Percentiles rank a stretch among this genome's conserved stretches.
Evolutionary conservation across 2,113 vertebrate species (phyloP).

Genomic region (Hippocampus barbouri): DNA sequence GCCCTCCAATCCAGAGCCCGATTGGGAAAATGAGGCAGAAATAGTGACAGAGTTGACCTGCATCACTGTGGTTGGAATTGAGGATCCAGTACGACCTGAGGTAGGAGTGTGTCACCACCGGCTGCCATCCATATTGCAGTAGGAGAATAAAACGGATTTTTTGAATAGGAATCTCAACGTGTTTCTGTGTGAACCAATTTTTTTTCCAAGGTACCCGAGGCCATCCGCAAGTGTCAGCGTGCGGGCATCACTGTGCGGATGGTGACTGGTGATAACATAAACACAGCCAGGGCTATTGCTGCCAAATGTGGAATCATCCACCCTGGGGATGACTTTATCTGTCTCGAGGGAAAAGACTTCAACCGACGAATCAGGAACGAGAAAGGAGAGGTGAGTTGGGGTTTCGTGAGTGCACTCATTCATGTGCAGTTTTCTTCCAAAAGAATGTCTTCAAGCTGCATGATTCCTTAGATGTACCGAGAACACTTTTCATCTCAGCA

Average conservation of each 20-base stretch:
- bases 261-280: constrained; percentile 91
- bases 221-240: constrained; percentile 86
- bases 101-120: constrained; percentile 45
- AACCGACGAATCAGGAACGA: constrained; percentile 88
- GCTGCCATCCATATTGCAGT: background rate
- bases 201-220: constrained; percentile 79
- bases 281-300: constrained; percentile 85
- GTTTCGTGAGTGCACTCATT: background rate
- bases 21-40: constrained; percentile 84
- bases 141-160: background rate
- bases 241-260: constrained; percentile 89
- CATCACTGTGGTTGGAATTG: constrained; percentile 85
- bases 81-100: constrained; percentile 87
- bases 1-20: constrained; percentile 74
- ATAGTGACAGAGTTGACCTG: constrained; percentile 82
- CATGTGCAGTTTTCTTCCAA: background rate
- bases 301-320: constrained; percentile 88
- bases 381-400: constrained; percentile 81
- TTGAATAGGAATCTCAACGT: background rate
- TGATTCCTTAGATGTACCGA: background rate
- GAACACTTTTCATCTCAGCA: background rate
- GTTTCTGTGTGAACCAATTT: constrained; percentile 3
- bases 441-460: background rate
- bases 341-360: constrained; percentile 87
- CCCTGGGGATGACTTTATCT: constrained; percentile 86